Conservation (phyloP, 2,888 invertebrate genomes). For the Trissoscelio sp. region DNA sequence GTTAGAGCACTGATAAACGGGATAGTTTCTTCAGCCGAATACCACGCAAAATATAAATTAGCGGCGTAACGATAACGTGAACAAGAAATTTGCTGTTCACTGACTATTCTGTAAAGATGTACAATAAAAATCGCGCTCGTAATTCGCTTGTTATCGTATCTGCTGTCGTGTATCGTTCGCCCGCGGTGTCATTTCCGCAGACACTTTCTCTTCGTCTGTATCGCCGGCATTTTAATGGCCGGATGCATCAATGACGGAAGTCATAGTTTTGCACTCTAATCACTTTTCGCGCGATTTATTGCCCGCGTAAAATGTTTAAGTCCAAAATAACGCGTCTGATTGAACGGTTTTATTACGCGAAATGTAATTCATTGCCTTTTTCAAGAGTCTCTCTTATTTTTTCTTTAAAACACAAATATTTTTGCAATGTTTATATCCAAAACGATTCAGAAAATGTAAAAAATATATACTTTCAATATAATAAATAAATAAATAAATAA, state of each 20-base stretch:
- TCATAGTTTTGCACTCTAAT: slow-evolving; percentile 51
- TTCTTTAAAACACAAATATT: no score
- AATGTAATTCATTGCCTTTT: no score
- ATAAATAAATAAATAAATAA: no score
- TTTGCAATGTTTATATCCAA: no score
- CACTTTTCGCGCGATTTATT: slow-evolving; percentile 47
- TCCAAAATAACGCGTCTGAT: slow-evolving; percentile 17
- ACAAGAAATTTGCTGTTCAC: slow-evolving; percentile 54
- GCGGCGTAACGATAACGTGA: slow-evolving; percentile 27
- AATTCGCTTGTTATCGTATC: slow-evolving; percentile 55
- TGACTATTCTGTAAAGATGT: slow-evolving; percentile 44
- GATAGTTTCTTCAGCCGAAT: slow-evolving; percentile 17
- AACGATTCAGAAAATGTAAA: no score
- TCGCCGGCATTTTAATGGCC: slow-evolving; percentile 53
- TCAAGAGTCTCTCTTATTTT: no score
- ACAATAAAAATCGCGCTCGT: slow-evolving; percentile 42
- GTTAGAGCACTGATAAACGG: slow-evolving; percentile 29
- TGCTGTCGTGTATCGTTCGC: slow-evolving; percentile 44
- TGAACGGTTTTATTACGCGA: no score
- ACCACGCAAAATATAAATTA: slow-evolving; percentile 40
- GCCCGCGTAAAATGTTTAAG: slow-evolving; percentile 6
- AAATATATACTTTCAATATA: no score
- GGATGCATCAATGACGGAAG: slow-evolving; percentile 59
- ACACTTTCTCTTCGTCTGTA: slow-evolving; percentile 61
- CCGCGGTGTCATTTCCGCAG: slow-evolving; percentile 50